Evolutionary conservation across 2,888 invertebrate genomes (phyloP), one percentile per base, ranked within the genome.

Genomic region (Anorthoa munda): DNA sequence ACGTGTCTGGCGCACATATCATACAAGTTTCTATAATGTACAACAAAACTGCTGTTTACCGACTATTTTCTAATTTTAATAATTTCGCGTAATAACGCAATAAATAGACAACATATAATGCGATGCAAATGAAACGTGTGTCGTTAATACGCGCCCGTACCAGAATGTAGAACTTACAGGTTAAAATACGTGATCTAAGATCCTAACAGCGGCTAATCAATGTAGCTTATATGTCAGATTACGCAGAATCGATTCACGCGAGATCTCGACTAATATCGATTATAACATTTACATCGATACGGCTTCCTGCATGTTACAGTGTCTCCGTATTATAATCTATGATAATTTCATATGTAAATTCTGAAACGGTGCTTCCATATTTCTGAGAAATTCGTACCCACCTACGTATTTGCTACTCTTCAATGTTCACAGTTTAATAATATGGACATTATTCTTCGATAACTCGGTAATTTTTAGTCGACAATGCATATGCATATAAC

Each of bases 331-430:
- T 85, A 90, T 91, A 92, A 91, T 91, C 88, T 91, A 90, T 91
- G 88, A 92, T 93, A 92, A 93, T 93, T 93, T 93, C 89, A 88
- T 92, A 94, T 94, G 93, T 91, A 91, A 93, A 94, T 94, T 92
- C 77, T 78, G 82, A 79, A 91, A 90, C 87, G 87, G 88, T 86
- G 82, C 83, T 80, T 82, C 76, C 84, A 72, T 75, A 82, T 82
- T 92, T 92, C 92, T 89, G 75, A 86, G 92, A 91, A 92, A 84
- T 88, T 87, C 73, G 78, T 86, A 79, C 76, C 80, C 83, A 83
- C 77, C 81, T 81, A 88, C 80, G 77, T 79, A 68, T 82, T 87
- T 79, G 81, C 70, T 75, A 74, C 73, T 77, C 73, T 68, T 75
- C 63, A 82, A 77, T 73, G 66, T 68, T 71, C 56, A 53, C 70